phyloP scores from a whole-genome alignment of 30 jellyfish, hydroid and myxozoan genomes.

The Morbakka virulenta region DNA sequence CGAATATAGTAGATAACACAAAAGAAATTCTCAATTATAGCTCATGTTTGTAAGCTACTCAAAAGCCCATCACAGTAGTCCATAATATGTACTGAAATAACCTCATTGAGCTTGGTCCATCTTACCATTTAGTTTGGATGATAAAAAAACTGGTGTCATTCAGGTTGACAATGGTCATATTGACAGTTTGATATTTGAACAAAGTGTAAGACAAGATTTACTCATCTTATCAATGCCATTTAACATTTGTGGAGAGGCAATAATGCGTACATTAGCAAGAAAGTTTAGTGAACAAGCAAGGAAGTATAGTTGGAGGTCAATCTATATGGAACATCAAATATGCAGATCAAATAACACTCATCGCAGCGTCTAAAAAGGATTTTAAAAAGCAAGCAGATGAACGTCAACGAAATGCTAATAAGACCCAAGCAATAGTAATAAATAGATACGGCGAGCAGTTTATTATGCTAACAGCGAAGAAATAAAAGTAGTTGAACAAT shows the following conservation, averaged over 20 bases:
- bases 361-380: neutral
- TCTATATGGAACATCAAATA: neutral
- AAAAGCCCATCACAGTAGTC: no score
- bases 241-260: neutral
- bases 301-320: neutral
- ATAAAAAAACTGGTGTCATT: neutral
- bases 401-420: neutral
- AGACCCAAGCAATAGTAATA: neutral
- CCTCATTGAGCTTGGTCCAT: no score
- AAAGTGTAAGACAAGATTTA: no score
- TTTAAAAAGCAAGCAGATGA: neutral
- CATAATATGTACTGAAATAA: no score
- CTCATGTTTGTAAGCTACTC: no score
- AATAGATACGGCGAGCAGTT: neutral
- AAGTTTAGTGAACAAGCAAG: neutral
- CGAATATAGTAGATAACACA: no score
- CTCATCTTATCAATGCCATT: neutral
- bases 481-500: no score
- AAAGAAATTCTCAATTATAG: no score
- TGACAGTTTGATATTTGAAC: no score
- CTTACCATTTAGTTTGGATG: no score
- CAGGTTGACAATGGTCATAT: no score
- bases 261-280: neutral
- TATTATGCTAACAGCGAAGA: neutral
- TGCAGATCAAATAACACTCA: neutral